Percentiles rank a stretch among this genome's conserved stretches.
Evolutionary conservation across 2,888 invertebrate genomes (phyloP).

Genomic region (Drosophila cognata): DNA sequence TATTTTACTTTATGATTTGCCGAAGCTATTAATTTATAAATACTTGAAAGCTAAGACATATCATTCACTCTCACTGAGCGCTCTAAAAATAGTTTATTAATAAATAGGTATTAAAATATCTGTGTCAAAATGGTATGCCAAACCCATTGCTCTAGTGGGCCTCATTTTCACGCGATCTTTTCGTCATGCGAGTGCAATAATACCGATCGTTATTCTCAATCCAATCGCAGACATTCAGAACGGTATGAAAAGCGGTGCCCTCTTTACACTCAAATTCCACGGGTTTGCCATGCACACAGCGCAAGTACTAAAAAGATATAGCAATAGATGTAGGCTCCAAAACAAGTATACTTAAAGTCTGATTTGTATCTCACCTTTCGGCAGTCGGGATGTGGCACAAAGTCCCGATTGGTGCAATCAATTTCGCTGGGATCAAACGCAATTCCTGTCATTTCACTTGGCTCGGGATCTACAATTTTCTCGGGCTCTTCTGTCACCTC

Average conservation of each 20-base stretch:
- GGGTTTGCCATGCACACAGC: constrained; percentile 92
- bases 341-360: background rate
- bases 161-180: constrained; percentile 59
- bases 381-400: constrained; percentile 87
- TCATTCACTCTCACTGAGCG: constrained; percentile 16
- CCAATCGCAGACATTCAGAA: constrained; percentile 92
- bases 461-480: constrained; percentile 39
- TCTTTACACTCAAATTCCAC: constrained; percentile 90
- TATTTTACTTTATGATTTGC: constrained; percentile 31
- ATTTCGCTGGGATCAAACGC: constrained; percentile 76
- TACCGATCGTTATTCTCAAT: constrained; percentile 89
- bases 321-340: background rate
- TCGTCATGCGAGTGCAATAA: constrained; percentile 80
- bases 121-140: constrained; percentile 4
- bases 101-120: constrained; percentile 46
- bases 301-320: constrained; percentile 89
- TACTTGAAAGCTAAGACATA: constrained; percentile 29
- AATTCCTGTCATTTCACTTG: constrained; percentile 6
- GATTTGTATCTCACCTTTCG: constrained; percentile 85
- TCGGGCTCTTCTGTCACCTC: constrained; percentile 54
- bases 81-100: constrained; percentile 32
- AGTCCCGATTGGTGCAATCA: constrained; percentile 86
- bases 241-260: constrained; percentile 91
- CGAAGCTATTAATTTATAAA: constrained; percentile 31
- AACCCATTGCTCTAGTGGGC: constrained; percentile 37